A percentile compares a stretch with the other conserved stretches of the same genome.
Evolutionary conservation across 2,797 vertebrate genomes (phyloP).

Genomic region (Linurgus olivaceus): DNA sequence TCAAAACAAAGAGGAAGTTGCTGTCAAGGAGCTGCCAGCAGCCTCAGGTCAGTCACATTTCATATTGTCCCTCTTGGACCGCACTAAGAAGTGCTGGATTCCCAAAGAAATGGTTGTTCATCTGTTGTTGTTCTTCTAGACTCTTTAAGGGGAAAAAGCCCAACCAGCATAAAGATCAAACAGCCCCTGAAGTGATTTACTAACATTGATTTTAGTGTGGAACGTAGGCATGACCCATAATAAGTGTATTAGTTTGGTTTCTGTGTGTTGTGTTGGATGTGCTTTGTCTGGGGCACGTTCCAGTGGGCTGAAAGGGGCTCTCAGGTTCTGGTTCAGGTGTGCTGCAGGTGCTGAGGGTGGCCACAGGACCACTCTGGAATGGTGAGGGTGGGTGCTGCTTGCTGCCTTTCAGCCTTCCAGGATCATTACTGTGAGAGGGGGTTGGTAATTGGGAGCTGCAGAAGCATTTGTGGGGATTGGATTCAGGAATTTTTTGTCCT

Average conservation of each 20-base stretch:
- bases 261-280: neutral
- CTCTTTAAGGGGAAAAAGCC: neutral
- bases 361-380: accelerated
- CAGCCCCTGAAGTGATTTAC: neutral
- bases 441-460: accelerated
- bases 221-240: neutral
- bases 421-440: accelerated
- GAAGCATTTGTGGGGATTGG: neutral
- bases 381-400: neutral
- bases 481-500: neutral
- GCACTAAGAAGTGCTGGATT: neutral
- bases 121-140: neutral
- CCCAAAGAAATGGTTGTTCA: neutral
- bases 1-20: neutral
- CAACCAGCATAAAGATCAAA: neutral
- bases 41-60: conserved; percentile 56
- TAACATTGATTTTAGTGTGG: neutral
- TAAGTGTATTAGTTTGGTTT: accelerated
- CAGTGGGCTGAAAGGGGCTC: neutral
- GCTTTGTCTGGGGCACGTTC: neutral
- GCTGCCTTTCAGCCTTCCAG: neutral
- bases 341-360: neutral
- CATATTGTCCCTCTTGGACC: neutral
- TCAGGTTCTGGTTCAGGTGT: neutral
- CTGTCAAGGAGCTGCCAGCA: neutral